Evolutionary conservation across 2,888 invertebrate species (phyloP).

Genomic region (Eilema griseolum): DNA sequence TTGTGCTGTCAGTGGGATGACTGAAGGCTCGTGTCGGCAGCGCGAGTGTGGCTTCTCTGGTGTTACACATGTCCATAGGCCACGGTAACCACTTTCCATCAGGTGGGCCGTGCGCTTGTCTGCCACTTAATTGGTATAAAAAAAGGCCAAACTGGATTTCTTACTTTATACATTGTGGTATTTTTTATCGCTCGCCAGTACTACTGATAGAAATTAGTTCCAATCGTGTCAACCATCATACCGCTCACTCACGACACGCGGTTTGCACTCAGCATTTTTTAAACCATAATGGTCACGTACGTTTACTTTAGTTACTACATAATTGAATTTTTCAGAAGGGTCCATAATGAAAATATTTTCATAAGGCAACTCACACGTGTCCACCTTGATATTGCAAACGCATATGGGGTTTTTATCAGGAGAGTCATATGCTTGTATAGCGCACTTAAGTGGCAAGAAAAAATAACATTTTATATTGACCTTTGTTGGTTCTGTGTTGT

Average conservation of each 20-base stretch:
- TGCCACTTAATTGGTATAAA: too few relatives aligned
- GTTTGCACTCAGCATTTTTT: not conserved
- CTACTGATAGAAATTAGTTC: too few relatives aligned
- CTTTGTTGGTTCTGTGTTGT: too few relatives aligned
- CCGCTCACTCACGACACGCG: not conserved
- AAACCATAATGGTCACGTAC: not conserved
- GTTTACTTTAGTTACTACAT: not conserved
- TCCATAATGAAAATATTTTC: slow-evolving; percentile 4
- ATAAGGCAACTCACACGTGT: not conserved
- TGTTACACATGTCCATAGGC: too few relatives aligned
- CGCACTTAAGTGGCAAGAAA: not conserved
- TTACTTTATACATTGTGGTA: too few relatives aligned
- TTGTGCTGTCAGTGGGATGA: too few relatives aligned
- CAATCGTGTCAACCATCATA: not conserved
- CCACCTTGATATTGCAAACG: not conserved
- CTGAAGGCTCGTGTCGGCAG: too few relatives aligned
- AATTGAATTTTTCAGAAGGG: not conserved
- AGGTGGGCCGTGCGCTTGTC: too few relatives aligned
- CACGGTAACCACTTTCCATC: too few relatives aligned
- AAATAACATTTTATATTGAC: not conserved
- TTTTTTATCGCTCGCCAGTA: too few relatives aligned
- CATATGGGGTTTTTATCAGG: not conserved
- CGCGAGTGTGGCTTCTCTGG: too few relatives aligned
- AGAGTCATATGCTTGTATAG: not conserved
- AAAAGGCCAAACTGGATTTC: too few relatives aligned